These are phyloP conservation scores for Epinotia brunnichana DNA, from an alignment of 2,888 invertebrate genomes.

Conservation along the genomic window DNA sequence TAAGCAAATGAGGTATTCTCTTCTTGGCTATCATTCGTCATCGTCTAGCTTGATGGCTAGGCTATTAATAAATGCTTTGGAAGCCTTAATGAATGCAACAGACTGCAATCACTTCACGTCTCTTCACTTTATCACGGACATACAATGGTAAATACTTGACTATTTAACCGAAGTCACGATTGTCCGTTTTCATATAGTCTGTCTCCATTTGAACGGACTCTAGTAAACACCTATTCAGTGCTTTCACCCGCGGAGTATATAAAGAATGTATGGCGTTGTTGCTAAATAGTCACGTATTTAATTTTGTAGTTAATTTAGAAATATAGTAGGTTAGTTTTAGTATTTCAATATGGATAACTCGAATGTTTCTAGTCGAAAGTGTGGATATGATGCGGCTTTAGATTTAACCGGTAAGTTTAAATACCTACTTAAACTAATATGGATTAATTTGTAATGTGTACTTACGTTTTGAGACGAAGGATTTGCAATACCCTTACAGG, in stretches of 20 bases:
- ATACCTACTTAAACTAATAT: no score
- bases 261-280: neutral
- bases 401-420: slow-evolving; percentile 45
- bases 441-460: no score
- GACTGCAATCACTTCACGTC: no score
- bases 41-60: no score
- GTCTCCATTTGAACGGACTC: neutral
- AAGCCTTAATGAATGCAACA: no score
- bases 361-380: slow-evolving; percentile 41
- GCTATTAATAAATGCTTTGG: no score
- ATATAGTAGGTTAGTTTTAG: neutral
- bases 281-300: neutral
- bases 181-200: neutral
- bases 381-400: slow-evolving; percentile 50
- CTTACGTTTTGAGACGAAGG: no score
- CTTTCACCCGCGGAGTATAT: neutral
- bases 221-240: slow-evolving; percentile 19
- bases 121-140: neutral
- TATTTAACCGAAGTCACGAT: slow-evolving; percentile 17
- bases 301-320: neutral
- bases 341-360: neutral
- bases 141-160: neutral
- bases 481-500: no score
- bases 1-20: no score
- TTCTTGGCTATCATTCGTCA: no score